Base-by-base conservation (phyloP, 2,888 invertebrate species). In the Antitype chi region DNA sequence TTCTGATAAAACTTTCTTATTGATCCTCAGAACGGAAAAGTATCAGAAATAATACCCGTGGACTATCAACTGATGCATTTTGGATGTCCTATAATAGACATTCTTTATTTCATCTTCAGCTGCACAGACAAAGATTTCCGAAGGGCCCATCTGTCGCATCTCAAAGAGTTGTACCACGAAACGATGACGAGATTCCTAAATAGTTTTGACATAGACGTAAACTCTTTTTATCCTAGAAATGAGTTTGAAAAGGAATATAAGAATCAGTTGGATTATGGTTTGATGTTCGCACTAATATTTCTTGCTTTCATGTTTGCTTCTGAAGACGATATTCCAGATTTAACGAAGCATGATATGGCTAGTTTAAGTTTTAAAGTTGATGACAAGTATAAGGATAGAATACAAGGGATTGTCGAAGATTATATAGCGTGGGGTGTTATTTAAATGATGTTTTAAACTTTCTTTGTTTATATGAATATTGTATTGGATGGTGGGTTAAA, bases 21-120 rank as follows among this genome's bases (percentile, higher is more conserved):
- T 60, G 2, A 7, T 38, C 23, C n/a, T 67, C 87, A 94, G 94
- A 76, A 92, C 9, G 91, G 89, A 28, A 85, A 86, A 66, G 76
- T 90, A 43, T 73, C 77, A 0, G 90, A 93, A 70, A 85, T 93
- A 1, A 87, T 93, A 47, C 84, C 90, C 43, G 85, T 92, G 0
- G 94, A 94, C 78, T 94, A 90, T 57, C 94, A 94, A 70, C 52
- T 92, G 1, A 71, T 90, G 0, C 80, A 90, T 80, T 92, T 88
- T 72, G 93, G 93, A 3, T 89, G 87, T 69, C 94, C 93, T 0
- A 63, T 93, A 1, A 60, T 87, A 11, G 94, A 94, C 64, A 85
- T 94, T 2, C 6, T 94, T 0, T 92, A 89, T 64, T 92, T 94
- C 63, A 89, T 94, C 23, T 90, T 90, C 57, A 75, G 75, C 5